phyloP scores from a whole-genome alignment of 1,140 invertebrate genomes.

The Drosophila melanica region DNA sequence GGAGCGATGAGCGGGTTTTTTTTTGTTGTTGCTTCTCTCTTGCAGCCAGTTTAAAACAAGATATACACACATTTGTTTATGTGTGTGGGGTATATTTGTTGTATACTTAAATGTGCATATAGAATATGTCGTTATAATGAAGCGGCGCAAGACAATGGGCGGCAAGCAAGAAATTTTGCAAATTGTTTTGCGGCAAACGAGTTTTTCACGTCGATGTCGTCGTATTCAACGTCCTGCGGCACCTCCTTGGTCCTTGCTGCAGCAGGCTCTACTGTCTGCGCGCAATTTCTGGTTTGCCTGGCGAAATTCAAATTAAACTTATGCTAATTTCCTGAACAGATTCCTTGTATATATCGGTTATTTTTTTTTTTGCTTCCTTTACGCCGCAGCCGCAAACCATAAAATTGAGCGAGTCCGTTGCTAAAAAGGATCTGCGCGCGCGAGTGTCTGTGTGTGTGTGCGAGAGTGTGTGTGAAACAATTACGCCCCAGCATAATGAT shows the following conservation, averaged over 20 bases:
- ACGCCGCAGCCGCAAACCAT: constrained; percentile 74
- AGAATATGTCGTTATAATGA: constrained; percentile 16
- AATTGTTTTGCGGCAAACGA: constrained; percentile 70
- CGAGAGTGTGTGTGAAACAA: constrained; percentile 59
- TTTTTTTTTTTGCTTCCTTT: constrained; percentile 31
- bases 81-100: neutral
- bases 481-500: constrained; percentile 81
- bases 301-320: constrained; percentile 75
- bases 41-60: constrained; percentile 40
- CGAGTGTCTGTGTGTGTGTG: constrained; percentile 17
- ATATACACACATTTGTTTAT: neutral
- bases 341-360: constrained; percentile 14
- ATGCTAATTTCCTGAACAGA: constrained; percentile 71
- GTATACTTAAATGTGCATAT: neutral
- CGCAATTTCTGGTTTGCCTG: constrained; percentile 63
- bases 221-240: neutral
- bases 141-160: constrained; percentile 36
- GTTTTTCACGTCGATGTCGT: constrained; percentile 43
- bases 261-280: constrained; percentile 10
- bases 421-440: constrained; percentile 26
- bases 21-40: no score
- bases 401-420: constrained; percentile 65
- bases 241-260: constrained; percentile 10
- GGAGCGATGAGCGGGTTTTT: constrained; percentile 19
- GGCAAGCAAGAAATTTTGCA: constrained; percentile 71